Evolutionary conservation across 2,113 vertebrate genomes (phyloP).

Genomic region (Rhabdornis inornatus): DNA sequence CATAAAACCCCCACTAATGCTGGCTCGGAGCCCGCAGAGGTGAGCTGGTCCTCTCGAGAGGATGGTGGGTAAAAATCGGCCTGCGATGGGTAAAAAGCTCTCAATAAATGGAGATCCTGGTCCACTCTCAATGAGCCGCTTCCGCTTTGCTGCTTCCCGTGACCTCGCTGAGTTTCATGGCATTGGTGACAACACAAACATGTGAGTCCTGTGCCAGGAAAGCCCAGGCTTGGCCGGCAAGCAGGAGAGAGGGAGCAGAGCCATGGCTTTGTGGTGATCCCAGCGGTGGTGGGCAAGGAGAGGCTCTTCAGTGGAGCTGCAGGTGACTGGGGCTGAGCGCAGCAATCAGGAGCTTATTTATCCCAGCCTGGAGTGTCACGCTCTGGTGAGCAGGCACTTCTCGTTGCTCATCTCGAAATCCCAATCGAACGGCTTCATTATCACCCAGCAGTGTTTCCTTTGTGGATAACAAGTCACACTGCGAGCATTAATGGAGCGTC

Average conservation of each 20-base stretch:
- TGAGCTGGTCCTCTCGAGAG: background rate
- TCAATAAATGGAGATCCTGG: background rate
- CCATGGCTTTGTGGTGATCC: background rate
- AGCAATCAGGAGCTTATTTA: slow-evolving; percentile 20
- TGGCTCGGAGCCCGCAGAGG: background rate
- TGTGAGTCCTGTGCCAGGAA: fast-evolving
- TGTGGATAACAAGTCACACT: slow-evolving; percentile 38
- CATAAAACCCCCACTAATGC: background rate
- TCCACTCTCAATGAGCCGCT: background rate
- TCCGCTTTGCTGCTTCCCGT: background rate
- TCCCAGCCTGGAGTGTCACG: background rate
- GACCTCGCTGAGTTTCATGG: background rate
- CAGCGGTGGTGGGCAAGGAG: fast-evolving
- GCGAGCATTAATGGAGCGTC: background rate
- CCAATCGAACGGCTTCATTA: slow-evolving; percentile 43
- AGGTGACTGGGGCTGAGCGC: background rate
- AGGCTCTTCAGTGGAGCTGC: background rate
- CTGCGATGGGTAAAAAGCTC: background rate
- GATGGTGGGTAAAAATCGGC: background rate
- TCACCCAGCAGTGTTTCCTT: slow-evolving; percentile 41
- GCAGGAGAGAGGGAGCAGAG: background rate
- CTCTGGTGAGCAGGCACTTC: slow-evolving; percentile 33
- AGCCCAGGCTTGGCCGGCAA: background rate
- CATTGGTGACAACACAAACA: fast-evolving
- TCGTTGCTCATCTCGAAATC: slow-evolving; percentile 40